Evolutionary conservation across 1,140 invertebrate genomes (phyloP).

Genomic region (Oreohelix idahoensis): DNA sequence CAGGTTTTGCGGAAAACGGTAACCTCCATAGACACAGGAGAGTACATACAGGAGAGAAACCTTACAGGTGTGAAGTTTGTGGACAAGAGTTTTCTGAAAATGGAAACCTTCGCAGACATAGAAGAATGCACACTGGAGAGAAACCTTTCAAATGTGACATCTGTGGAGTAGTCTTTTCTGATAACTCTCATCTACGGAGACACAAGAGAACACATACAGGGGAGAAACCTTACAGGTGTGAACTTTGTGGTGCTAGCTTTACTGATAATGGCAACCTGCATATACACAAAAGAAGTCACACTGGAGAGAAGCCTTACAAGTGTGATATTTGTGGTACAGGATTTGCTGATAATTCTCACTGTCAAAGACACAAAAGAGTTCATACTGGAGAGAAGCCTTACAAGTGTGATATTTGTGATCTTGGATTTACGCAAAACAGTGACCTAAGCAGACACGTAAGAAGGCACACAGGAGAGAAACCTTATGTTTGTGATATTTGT

Average conservation of each 20-base stretch:
- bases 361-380: conserved; percentile 26
- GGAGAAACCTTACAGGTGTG: conserved; percentile 37
- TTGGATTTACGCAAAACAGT: background rate
- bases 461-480: background rate
- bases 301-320: conserved; percentile 81
- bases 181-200: background rate
- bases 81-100: background rate
- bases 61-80: conserved; percentile 14
- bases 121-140: conserved; percentile 83
- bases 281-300: conserved; percentile 78
- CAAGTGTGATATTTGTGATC: conserved; percentile 27
- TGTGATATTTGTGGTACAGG: conserved; percentile 88
- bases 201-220: conserved; percentile 70
- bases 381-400: conserved; percentile 39
- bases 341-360: conserved; percentile 74
- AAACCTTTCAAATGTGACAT: background rate
- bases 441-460: background rate
- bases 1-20: background rate
- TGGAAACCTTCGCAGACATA: background rate
- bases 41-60: conserved; percentile 4
- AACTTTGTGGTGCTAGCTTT: conserved; percentile 57
- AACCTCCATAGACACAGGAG: background rate
- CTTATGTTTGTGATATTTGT: background rate
- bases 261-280: background rate
- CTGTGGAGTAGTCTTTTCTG: background rate